Evolutionary conservation across 2,113 vertebrate genomes (phyloP), one percentile per base, ranked within the genome.

Genomic region (Collichthys lucidus): DNA sequence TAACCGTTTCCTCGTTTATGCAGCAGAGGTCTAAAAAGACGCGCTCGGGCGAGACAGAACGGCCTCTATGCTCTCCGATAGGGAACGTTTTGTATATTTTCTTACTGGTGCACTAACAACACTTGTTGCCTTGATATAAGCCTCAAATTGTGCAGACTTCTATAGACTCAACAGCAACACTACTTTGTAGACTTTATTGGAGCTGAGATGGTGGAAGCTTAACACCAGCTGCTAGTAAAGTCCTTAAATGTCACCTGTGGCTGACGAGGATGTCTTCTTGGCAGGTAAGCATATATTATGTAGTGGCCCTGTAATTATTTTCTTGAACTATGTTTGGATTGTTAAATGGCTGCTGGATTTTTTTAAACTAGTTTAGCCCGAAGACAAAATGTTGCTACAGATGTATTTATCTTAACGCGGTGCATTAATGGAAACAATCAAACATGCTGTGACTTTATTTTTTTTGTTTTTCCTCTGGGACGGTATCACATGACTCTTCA

Each of bases 1-100:
- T 86, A 85, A 86, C 87, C 29, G 67, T 87, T 93, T 90, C 72
- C 82, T 69, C 47, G 17, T 89, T 69, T 66, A 70, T 60, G 60
- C 84, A 77, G 73, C 22, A 62, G 56, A 63, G 47, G 56, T 66
- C 63, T 77, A 82, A 84, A n/a, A 87, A 82, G 80, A 83, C 47
- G 12, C 65, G 50, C 75, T 68, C 35, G 22, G 16, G 16, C 57
- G 67, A 79, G 80, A 91, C 84, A 90, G 71, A 84, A 62, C 74
- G 52, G 78, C 66, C 74, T 82, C 69, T 89, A 7, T 86, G 77
- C 72, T 85, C 52, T 64, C 19, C 60, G 80, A 22, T 44, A 52
- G 72, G 15, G 35, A 59, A 52, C 64, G 59, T 74, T 84, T 82
- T 81, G 74, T 82, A 22, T 86, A 65, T 73, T 82, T 81, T 81